phyloP scores from a whole-genome alignment of 2,797 vertebrate species.

The Hippoglossus hippoglossus region DNA sequence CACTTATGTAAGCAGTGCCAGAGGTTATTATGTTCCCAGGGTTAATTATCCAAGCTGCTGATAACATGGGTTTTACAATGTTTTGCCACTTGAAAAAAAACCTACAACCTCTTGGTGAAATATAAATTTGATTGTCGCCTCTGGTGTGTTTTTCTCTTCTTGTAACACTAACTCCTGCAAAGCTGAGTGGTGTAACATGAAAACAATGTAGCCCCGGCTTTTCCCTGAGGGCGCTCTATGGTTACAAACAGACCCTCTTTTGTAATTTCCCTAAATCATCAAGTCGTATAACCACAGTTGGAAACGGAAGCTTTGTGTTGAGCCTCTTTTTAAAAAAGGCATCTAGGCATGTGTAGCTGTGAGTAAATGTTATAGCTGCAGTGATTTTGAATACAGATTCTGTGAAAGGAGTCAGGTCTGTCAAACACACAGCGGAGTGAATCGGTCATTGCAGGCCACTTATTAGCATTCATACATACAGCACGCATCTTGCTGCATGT shows the following conservation, averaged over 20 bases:
- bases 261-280: conserved; percentile 46
- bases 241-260: conserved; percentile 40
- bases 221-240: conserved; percentile 5
- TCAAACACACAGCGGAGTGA: conserved; percentile 49
- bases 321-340: conserved; percentile 1
- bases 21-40: conserved; percentile 81
- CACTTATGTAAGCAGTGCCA: conserved; percentile 66
- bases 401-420: neutral
- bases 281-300: conserved; percentile 18
- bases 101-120: neutral
- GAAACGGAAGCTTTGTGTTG: conserved; percentile 5
- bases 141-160: conserved; percentile 6
- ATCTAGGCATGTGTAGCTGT: conserved; percentile 1
- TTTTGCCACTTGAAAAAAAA: conserved; percentile 34
- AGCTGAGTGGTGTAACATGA: conserved; percentile 21
- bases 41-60: conserved; percentile 53
- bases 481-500: conserved; percentile 58
- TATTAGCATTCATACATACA: conserved; percentile 49
- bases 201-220: conserved; percentile 13
- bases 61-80: conserved; percentile 32
- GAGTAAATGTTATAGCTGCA: conserved; percentile 10
- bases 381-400: neutral
- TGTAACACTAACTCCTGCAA: conserved; percentile 1
- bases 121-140: conserved; percentile 5
- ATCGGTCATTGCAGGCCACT: conserved; percentile 49